These are phyloP conservation scores for Neodiprion virginianus DNA, from an alignment of 1,140 invertebrate species.

Conservation along the genomic window DNA sequence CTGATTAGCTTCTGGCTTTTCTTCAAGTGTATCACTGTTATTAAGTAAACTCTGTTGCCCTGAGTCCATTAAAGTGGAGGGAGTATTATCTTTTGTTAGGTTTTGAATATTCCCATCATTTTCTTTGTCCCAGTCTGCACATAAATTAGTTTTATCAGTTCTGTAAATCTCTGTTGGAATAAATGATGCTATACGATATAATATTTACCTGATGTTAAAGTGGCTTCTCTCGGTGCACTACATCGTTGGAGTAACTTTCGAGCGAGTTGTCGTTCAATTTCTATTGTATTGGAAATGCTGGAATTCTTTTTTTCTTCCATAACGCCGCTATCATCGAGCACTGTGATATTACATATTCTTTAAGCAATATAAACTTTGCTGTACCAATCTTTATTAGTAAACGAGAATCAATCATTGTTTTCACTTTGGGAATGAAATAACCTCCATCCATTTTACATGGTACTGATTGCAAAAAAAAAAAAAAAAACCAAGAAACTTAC, in stretches of 20 bases:
- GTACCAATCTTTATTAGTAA: background rate
- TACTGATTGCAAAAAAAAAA: no score
- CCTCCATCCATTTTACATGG: no score
- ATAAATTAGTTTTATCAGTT: background rate
- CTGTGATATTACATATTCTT: constrained; percentile 23
- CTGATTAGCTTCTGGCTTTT: background rate
- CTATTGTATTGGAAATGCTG: constrained; percentile 18
- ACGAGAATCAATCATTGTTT: background rate
- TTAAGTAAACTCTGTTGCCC: background rate
- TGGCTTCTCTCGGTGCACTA: constrained; percentile 22
- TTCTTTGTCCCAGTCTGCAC: constrained; percentile 36
- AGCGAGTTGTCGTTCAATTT: constrained; percentile 40
- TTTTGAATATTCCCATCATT: constrained; percentile 30
- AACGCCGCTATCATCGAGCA: constrained; percentile 29
- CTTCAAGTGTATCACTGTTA: background rate
- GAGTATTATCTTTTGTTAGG: constrained; percentile 23
- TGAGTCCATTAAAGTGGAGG: constrained; percentile 26
- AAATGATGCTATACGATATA: background rate
- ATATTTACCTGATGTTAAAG: background rate
- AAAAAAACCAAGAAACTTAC: constrained; percentile 29
- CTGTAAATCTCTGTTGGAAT: background rate
- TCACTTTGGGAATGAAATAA: background rate
- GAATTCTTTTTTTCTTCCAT: constrained; percentile 24
- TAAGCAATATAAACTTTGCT: background rate
- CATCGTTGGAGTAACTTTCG: constrained; percentile 45